A percentile compares a stretch with the other conserved stretches of the same genome.
These are phyloP conservation scores for Drosophila ambigua DNA, from an alignment of 1,140 invertebrate species.

Conservation along the genomic window DNA sequence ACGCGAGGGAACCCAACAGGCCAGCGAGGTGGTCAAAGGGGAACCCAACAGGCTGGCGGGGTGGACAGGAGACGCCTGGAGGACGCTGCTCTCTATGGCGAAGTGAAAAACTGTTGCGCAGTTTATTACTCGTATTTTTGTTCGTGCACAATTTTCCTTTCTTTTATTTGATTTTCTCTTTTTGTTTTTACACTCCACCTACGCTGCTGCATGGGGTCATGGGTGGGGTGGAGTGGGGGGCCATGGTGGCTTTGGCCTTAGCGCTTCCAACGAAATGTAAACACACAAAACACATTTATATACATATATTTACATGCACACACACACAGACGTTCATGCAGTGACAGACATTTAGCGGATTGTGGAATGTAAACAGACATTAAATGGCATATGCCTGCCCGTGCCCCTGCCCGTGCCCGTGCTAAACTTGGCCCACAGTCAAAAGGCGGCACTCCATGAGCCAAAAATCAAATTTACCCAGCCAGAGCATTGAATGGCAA, in stretches of 20 bases:
- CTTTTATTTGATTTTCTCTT: conserved; percentile 1
- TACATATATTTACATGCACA: not conserved
- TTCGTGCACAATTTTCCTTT: not conserved
- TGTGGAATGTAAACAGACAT: conserved; percentile 57
- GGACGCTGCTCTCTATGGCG: not conserved
- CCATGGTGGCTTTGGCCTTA: conserved; percentile 2
- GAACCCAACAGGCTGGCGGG: too few species aligned
- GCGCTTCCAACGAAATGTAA: conserved; percentile 35
- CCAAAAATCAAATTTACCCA: not conserved
- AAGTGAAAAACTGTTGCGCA: conserved; percentile 72
- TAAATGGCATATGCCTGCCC: conserved; percentile 26
- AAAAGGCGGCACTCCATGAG: not conserved
- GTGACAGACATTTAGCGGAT: conserved; percentile 24
- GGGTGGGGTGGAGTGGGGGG: too few species aligned
- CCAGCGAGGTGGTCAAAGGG: too few species aligned
- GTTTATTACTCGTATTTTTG: conserved; percentile 34
- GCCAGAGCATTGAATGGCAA: too few species aligned
- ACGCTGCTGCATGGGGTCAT: conserved; percentile 6
- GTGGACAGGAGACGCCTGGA: too few species aligned
- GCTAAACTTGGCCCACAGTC: not conserved
- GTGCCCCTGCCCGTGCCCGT: too few species aligned
- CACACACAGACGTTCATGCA: too few species aligned
- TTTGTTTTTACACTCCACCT: conserved; percentile 1
- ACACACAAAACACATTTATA: conserved; percentile 21
- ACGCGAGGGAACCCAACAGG: too few species aligned